phyloP scores from a whole-genome alignment of 2,888 invertebrate species.

The Erebia epiphron region DNA sequence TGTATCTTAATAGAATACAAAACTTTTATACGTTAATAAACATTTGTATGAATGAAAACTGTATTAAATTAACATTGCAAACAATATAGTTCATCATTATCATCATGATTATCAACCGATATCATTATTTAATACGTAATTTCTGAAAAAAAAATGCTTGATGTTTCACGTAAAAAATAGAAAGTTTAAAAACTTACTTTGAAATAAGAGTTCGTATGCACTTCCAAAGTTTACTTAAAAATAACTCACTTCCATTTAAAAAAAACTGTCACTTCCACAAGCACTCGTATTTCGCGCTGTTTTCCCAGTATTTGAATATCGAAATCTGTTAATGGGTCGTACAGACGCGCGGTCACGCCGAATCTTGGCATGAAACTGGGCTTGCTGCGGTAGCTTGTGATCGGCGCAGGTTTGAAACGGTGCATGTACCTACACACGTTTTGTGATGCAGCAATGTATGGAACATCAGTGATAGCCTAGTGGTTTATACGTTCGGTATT shows the following conservation, averaged over 20 bases:
- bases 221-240: constrained; percentile 4
- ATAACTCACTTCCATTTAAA: constrained; percentile 7
- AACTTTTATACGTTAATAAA: no score
- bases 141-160: no score
- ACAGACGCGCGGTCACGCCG: constrained; percentile 24
- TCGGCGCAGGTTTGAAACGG: constrained; percentile 32
- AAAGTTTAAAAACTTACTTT: constrained; percentile 8
- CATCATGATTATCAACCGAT: no score
- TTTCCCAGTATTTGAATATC: constrained; percentile 22
- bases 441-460: constrained; percentile 24
- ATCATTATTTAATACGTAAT: no score
- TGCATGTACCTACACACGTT: constrained; percentile 18
- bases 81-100: no score
- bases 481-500: no score
- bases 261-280: constrained; percentile 34
- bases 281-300: constrained; percentile 30
- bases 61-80: no score
- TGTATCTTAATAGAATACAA: no score
- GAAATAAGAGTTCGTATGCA: not conserved
- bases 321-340: not conserved
- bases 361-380: constrained; percentile 23
- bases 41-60: no score
- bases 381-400: constrained; percentile 26
- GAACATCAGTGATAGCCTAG: not conserved
- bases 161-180: not conserved